Evolutionary conservation across 2,113 vertebrate genomes (phyloP).

Genomic region (Heterochromis multidens): DNA sequence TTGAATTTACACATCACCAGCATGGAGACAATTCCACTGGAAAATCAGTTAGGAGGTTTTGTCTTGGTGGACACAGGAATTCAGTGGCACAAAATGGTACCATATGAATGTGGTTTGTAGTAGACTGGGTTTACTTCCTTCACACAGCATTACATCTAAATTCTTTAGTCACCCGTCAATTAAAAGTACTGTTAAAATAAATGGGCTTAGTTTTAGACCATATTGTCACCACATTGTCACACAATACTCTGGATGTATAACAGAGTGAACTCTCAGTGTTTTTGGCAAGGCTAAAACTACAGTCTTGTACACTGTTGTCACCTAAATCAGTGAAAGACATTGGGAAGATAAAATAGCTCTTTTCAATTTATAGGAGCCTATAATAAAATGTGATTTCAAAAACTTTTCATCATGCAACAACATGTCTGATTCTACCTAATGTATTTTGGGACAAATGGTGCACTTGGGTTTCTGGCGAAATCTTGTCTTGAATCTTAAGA

Average conservation of each 20-base stretch:
- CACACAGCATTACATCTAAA: neutral
- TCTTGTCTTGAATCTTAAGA: no score
- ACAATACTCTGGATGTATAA: neutral
- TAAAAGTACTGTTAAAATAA: neutral
- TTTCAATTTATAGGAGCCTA: neutral
- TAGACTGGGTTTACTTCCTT: neutral
- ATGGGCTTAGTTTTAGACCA: neutral
- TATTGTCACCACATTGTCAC: neutral
- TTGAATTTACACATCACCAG: neutral
- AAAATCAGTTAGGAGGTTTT: neutral
- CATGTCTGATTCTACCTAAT: no score
- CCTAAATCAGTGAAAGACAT: no score
- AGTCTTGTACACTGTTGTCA: no score
- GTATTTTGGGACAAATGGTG: no score
- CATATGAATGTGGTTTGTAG: neutral
- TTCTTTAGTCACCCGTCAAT: neutral
- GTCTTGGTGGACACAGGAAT: neutral
- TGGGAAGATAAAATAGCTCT: no score
- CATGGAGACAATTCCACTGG: neutral
- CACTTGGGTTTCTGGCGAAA: no score
- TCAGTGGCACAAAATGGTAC: neutral
- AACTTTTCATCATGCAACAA: neutral
- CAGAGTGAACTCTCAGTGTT: no score
- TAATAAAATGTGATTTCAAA: neutral
- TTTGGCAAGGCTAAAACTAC: no score